phyloP scores from a whole-genome alignment of 2,113 vertebrate species.

The Columba livia region DNA sequence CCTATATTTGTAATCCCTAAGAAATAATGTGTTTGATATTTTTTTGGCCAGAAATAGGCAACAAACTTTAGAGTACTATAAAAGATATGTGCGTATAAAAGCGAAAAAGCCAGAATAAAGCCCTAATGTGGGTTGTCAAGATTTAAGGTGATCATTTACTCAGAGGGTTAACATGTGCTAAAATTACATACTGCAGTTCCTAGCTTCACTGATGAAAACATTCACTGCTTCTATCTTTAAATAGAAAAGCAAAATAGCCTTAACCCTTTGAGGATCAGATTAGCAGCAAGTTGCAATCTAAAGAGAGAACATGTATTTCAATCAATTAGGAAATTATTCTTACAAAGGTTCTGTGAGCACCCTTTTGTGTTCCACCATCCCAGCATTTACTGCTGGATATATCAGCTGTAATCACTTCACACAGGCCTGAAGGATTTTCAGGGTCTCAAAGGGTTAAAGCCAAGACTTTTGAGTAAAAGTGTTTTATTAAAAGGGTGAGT shows the following conservation, averaged over 20 bases:
- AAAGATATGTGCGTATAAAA: conserved; percentile 52
- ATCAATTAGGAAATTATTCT: conserved; percentile 65
- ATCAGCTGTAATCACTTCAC: conserved; percentile 69
- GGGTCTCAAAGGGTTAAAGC: conserved; percentile 83
- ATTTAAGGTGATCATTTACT: conserved; percentile 67
- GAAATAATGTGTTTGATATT: background rate
- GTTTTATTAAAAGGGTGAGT: conserved; percentile 91
- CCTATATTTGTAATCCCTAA: conserved; percentile 22
- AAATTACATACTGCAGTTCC: conserved; percentile 75
- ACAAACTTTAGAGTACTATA: conserved; percentile 42
- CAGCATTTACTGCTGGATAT: conserved; percentile 59
- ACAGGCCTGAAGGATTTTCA: conserved; percentile 65
- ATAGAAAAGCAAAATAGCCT: conserved; percentile 75
- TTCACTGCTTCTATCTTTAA: conserved; percentile 78
- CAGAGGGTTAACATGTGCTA: conserved; percentile 80
- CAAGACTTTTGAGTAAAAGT: conserved; percentile 74
- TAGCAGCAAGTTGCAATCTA: conserved; percentile 76
- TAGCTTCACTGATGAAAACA: conserved; percentile 78
- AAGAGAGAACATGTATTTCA: conserved; percentile 65
- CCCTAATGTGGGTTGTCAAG: conserved; percentile 39
- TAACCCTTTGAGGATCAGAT: conserved; percentile 81
- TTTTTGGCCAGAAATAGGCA: conserved; percentile 41
- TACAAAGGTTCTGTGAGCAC: conserved; percentile 72
- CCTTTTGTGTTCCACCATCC: conserved; percentile 62
- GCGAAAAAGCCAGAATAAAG: conserved; percentile 64